Percentiles rank a stretch among this genome's conserved stretches.
These are phyloP conservation scores for Ammospiza nelsoni DNA, from an alignment of 2,113 vertebrate species.

Conservation along the genomic window DNA sequence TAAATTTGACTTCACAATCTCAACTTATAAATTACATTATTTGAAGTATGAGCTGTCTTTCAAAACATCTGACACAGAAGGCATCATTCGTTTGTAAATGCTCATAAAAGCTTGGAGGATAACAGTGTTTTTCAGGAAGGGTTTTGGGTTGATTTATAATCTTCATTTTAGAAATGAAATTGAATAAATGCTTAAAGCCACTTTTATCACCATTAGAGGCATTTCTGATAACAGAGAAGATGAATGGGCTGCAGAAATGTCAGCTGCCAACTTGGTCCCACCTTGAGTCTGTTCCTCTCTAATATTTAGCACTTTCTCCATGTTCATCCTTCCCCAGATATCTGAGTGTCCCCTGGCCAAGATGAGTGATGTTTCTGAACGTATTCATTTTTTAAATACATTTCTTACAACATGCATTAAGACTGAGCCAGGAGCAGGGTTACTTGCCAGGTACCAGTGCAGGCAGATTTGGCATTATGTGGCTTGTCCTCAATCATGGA, in stretches of 20 bases:
- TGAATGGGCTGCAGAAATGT: neutral
- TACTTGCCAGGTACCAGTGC: neutral
- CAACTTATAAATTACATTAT: conserved; percentile 34
- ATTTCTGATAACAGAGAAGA: conserved; percentile 24
- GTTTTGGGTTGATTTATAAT: conserved; percentile 32
- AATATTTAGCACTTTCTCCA: neutral
- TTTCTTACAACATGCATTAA: neutral
- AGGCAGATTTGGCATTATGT: neutral
- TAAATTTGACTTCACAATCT: conserved; percentile 30
- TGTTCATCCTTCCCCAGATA: neutral
- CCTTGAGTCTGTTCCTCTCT: neutral
- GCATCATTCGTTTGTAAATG: conserved; percentile 21
- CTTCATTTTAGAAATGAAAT: conserved; percentile 43
- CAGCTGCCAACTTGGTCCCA: neutral
- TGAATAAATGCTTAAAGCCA: conserved; percentile 39
- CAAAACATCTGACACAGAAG: conserved; percentile 38
- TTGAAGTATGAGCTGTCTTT: conserved; percentile 51
- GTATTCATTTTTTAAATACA: neutral
- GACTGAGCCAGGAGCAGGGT: neutral
- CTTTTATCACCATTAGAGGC: neutral
- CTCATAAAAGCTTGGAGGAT: conserved; percentile 23
- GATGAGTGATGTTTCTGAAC: neutral
- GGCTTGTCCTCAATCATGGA: neutral
- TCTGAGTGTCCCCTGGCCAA: neutral
- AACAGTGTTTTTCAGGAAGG: neutral